A percentile compares a stretch with the other conserved stretches of the same genome.
phyloP scores from a whole-genome alignment of 1,140 invertebrate genomes.

The Drosophila mayri region DNA sequence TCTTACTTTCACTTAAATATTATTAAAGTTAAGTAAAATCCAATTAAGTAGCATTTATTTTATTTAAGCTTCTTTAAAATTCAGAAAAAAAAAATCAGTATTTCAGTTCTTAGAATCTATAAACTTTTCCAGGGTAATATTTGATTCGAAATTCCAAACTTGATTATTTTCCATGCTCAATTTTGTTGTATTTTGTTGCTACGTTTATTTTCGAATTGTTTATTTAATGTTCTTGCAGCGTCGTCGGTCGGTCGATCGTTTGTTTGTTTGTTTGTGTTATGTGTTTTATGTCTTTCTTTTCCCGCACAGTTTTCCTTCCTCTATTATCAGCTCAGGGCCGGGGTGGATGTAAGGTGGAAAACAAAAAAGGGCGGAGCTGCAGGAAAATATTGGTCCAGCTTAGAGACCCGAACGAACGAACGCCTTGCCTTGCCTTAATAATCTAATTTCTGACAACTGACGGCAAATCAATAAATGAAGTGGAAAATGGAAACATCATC shows the following conservation, averaged over 20 bases:
- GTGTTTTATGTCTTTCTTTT: conserved; percentile 34
- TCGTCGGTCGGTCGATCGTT: conserved; percentile 18
- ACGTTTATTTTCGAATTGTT: conserved; percentile 78
- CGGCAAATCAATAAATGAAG: conserved; percentile 72
- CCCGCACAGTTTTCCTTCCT: conserved; percentile 13
- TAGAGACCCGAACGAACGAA: conserved; percentile 34
- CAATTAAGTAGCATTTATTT: background rate
- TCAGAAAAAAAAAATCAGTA: background rate
- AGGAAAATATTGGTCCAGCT: conserved; percentile 50
- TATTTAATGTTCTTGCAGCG: conserved; percentile 67
- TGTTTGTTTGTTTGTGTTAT: conserved; percentile 52
- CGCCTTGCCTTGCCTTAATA: conserved; percentile 44
- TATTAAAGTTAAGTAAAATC: background rate
- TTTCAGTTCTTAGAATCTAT: background rate
- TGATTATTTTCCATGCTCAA: conserved; percentile 31
- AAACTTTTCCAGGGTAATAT: conserved; percentile 6
- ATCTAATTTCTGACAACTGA: conserved; percentile 69
- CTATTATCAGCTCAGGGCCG: conserved; percentile 5
- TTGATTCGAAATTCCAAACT: background rate
- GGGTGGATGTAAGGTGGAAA: conserved; percentile 6
- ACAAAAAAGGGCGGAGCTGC: conserved; percentile 8
- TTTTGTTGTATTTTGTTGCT: conserved; percentile 67
- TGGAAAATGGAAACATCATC: conserved; percentile 52
- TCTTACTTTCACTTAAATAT: background rate
- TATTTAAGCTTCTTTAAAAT: background rate